phyloP scores from a whole-genome alignment of 2,113 vertebrate genomes.

The Callocephalon fimbriatum region DNA sequence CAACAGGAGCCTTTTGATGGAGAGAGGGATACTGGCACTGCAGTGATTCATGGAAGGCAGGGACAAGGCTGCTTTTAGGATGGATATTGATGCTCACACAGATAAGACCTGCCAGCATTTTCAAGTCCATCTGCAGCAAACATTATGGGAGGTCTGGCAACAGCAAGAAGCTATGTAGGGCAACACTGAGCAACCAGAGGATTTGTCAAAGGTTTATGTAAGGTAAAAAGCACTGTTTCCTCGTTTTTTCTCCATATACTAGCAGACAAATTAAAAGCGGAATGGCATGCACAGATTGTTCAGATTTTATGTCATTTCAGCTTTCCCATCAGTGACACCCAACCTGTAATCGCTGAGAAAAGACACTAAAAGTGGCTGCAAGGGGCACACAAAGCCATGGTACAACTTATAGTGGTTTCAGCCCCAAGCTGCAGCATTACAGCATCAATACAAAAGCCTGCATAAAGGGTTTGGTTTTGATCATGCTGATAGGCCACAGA shows the following conservation, averaged over 20 bases:
- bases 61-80: not conserved
- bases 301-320: not conserved
- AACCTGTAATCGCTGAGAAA: not conserved
- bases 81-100: not conserved
- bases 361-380: not conserved
- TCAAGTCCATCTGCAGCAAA: constrained; percentile 5
- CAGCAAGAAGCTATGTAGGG: not conserved
- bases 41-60: not conserved
- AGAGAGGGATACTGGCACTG: not conserved
- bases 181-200: not conserved
- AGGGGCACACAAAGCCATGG: accelerated
- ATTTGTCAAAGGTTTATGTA: not conserved
- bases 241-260: not conserved
- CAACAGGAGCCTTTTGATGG: not conserved
- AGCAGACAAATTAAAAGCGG: not conserved
- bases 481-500: not conserved
- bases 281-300: not conserved
- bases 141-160: not conserved
- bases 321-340: not conserved
- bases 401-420: accelerated
- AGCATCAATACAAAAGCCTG: not conserved
- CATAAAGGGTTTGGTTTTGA: not conserved
- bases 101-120: not conserved
- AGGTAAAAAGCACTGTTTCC: not conserved
- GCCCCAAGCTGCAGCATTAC: not conserved